These are phyloP conservation scores for Pachycephala philippinensis DNA, from an alignment of 2,113 vertebrate species.

Conservation along the genomic window DNA sequence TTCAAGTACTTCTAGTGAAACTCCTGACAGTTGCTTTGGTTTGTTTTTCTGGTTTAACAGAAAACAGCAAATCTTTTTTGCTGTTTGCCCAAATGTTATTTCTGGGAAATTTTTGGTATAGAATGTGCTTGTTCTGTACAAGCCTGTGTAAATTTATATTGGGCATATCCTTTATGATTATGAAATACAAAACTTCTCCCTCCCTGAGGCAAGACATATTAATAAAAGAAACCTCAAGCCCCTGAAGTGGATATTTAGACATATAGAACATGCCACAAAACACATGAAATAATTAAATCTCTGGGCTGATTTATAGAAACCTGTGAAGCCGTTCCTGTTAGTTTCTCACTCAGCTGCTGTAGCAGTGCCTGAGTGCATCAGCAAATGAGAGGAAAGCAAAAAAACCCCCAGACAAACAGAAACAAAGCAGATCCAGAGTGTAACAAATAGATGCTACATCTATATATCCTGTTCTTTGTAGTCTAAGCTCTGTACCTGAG, in stretches of 20 bases:
- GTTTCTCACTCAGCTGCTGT: background rate
- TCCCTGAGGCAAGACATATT: background rate
- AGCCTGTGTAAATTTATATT: background rate
- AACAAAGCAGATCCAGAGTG: background rate
- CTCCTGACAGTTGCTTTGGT: background rate
- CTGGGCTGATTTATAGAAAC: background rate
- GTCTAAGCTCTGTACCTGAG: background rate
- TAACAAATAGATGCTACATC: background rate
- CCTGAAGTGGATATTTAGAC: background rate
- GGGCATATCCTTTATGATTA: background rate
- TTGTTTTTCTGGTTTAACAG: background rate
- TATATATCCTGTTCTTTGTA: background rate
- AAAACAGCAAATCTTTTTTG: background rate
- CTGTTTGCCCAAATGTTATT: background rate
- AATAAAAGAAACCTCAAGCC: background rate
- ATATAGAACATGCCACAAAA: background rate
- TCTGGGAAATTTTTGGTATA: background rate
- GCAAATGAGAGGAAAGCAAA: background rate
- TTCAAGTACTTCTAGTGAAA: background rate
- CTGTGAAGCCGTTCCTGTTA: background rate
- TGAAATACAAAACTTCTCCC: background rate
- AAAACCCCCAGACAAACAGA: background rate
- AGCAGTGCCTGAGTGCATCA: background rate
- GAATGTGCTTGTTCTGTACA: background rate
- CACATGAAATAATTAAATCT: background rate